Conservation (phyloP, 23 tunicate species). For the Botrylloides violaceus region DNA sequence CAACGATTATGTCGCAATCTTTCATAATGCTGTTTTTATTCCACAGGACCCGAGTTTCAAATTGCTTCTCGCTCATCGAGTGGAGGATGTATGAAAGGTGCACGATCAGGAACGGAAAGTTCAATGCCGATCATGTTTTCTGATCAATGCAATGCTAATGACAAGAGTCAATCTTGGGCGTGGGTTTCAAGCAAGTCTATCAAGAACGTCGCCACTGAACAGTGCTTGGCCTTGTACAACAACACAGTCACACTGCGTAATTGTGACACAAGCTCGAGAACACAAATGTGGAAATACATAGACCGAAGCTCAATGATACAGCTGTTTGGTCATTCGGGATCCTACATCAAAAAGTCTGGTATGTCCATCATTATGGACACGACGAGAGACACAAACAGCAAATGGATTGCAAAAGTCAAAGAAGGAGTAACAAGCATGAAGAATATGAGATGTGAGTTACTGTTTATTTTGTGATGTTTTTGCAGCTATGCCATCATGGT, state of each 20-base stretch:
- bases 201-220: slow-evolving; percentile 32
- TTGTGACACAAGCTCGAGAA: slow-evolving; percentile 26
- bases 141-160: slow-evolving; percentile 13
- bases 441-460: slow-evolving; percentile 60
- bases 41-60: slow-evolving; percentile 71
- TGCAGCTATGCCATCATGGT: too few species aligned
- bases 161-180: slow-evolving; percentile 45
- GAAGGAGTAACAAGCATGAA: slow-evolving; percentile 45
- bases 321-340: not conserved
- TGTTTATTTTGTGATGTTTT: too few species aligned
- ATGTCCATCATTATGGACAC: not conserved
- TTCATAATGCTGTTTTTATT: too few species aligned
- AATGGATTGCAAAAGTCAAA: slow-evolving; percentile 58
- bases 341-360: slow-evolving; percentile 1
- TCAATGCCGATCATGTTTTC: slow-evolving; percentile 9
- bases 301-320: not conserved
- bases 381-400: slow-evolving; percentile 22
- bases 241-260: slow-evolving; percentile 29
- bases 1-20: too few species aligned
- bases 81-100: slow-evolving; percentile 38
- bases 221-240: slow-evolving; percentile 35
- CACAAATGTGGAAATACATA: slow-evolving; percentile 21
- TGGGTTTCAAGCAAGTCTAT: slow-evolving; percentile 58
- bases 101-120: not conserved
- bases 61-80: slow-evolving; percentile 27